A percentile compares a stretch with the other conserved stretches of the same genome.
Evolutionary conservation across 2,113 vertebrate genomes (phyloP).

Genomic region (Lucifuga dentata): DNA sequence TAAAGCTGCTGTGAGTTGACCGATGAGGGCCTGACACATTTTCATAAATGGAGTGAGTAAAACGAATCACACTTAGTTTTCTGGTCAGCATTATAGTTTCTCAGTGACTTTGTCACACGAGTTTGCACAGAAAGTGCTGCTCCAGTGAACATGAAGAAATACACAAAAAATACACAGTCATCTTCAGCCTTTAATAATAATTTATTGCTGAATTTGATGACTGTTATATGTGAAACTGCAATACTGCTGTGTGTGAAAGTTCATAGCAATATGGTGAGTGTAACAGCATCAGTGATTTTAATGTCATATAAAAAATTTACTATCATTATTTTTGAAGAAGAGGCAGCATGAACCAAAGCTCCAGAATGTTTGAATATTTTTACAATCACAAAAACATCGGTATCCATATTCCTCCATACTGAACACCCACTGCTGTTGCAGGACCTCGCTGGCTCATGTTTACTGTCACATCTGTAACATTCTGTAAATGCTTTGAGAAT

Average conservation of each 20-base stretch:
- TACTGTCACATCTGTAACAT: not conserved
- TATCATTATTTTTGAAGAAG: conserved; percentile 27
- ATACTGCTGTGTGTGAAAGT: conserved; percentile 44
- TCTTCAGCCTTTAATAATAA: conserved; percentile 51
- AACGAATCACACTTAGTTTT: too few relatives aligned
- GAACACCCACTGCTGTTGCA: not conserved
- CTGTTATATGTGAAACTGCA: conserved; percentile 53
- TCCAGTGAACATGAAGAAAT: too few relatives aligned
- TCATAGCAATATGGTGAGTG: conserved; percentile 43
- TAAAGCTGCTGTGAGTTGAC: too few relatives aligned
- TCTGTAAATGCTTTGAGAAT: too few relatives aligned
- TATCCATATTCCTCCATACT: conserved; percentile 5
- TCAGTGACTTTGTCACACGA: too few relatives aligned
- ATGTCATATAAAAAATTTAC: conserved; percentile 50
- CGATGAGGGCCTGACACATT: too few relatives aligned
- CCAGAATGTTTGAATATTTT: conserved; percentile 36
- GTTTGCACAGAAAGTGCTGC: too few relatives aligned
- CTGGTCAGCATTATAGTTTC: too few relatives aligned
- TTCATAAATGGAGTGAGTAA: too few relatives aligned
- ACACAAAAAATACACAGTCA: conserved; percentile 39
- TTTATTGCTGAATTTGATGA: conserved; percentile 58
- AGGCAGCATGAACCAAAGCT: conserved; percentile 30
- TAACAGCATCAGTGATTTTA: conserved; percentile 44
- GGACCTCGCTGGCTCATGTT: not conserved
- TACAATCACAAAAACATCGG: not conserved